phyloP scores from a whole-genome alignment of 1,140 invertebrate species.

The Polyergus mexicanus region DNA sequence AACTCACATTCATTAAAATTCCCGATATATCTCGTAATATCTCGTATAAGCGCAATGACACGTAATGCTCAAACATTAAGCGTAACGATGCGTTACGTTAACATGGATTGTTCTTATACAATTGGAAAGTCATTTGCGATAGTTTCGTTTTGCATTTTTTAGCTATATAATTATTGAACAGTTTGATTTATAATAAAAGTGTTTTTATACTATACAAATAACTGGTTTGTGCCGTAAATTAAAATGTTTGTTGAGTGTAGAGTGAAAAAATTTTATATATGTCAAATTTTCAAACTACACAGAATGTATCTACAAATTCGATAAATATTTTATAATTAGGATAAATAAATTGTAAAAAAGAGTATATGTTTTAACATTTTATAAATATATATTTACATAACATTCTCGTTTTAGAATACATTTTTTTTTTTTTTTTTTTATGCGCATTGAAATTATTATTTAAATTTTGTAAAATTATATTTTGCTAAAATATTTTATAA shows the following conservation, averaged over 20 bases:
- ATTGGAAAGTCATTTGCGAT: not conserved
- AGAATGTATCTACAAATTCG: not conserved
- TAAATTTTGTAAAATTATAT: not conserved
- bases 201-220: too few relatives aligned
- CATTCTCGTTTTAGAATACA: not conserved
- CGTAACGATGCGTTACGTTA: not conserved
- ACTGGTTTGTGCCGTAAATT: too few relatives aligned
- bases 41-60: constrained; percentile 20
- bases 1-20: not conserved
- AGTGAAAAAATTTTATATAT: not conserved
- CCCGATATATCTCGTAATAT: not conserved
- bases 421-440: not conserved
- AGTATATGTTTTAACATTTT: not conserved
- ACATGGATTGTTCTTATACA: constrained; percentile 12
- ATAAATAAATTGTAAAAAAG: not conserved
- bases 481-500: not conserved
- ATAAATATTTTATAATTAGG: not conserved
- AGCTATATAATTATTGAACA: not conserved
- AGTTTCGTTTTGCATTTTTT: not conserved
- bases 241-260: not conserved
- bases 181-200: too few relatives aligned
- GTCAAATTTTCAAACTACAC: not conserved
- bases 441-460: not conserved
- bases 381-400: not conserved
- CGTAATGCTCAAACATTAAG: not conserved